A percentile compares a stretch with the other conserved stretches of the same genome.
phyloP scores from a whole-genome alignment of 1,140 invertebrate genomes.

The Diabrotica virgifera region DNA sequence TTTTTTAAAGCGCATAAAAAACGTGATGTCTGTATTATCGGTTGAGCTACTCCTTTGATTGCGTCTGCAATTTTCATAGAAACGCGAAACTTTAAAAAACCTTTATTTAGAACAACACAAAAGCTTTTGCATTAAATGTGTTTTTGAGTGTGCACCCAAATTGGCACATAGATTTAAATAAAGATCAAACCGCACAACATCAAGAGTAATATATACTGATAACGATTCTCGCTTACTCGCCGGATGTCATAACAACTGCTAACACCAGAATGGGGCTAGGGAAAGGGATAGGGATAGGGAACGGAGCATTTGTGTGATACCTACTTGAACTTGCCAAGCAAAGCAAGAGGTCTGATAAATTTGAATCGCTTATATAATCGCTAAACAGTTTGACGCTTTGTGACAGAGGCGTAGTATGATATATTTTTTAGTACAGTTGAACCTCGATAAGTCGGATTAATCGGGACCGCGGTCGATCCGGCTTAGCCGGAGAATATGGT shows the following conservation, averaged over 20 bases:
- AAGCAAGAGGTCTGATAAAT: not conserved
- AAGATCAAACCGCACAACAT: not conserved
- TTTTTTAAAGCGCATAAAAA: too few relatives aligned
- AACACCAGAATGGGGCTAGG: not conserved
- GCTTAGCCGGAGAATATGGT: too few relatives aligned
- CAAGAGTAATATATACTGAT: not conserved
- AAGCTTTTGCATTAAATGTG: not conserved
- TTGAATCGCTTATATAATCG: not conserved
- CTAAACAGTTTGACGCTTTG: too few relatives aligned
- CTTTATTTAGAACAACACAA: too few relatives aligned
- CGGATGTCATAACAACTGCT: constrained; percentile 1
- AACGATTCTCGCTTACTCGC: not conserved
- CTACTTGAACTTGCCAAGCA: not conserved
- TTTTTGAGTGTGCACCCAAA: not conserved
- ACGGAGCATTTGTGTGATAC: not conserved
- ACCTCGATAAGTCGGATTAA: too few relatives aligned
- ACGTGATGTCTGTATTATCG: too few relatives aligned
- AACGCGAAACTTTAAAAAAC: too few relatives aligned
- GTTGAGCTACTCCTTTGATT: too few relatives aligned
- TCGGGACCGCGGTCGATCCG: too few relatives aligned
- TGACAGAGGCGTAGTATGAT: too few relatives aligned
- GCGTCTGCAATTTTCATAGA: too few relatives aligned
- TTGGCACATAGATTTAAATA: not conserved
- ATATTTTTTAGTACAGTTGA: too few relatives aligned
- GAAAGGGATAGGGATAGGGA: not conserved